A percentile compares a stretch with the other conserved stretches of the same genome.
phyloP scores from a whole-genome alignment of 1,140 invertebrate genomes.

The Diorhabda sublineata region DNA sequence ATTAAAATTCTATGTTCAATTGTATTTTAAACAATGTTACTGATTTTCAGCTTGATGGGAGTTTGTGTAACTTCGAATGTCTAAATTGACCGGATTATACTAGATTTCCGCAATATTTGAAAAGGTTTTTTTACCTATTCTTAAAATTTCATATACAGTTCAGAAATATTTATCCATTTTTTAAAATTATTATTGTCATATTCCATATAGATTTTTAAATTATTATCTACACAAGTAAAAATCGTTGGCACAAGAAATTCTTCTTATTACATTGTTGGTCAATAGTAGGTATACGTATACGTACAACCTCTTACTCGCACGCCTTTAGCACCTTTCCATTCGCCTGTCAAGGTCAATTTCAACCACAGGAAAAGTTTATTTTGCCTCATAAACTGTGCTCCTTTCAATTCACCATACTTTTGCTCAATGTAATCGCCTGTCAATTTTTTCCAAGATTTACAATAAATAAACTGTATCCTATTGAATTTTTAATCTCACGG shows the following conservation, averaged over 20 bases:
- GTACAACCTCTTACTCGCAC: too few relatives aligned
- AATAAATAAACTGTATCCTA: slow-evolving; percentile 22
- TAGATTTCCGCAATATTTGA: slow-evolving; percentile 7
- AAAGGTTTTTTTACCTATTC: slow-evolving; percentile 23
- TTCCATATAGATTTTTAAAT: slow-evolving; percentile 25
- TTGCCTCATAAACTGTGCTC: slow-evolving; percentile 12
- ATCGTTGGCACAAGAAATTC: too few relatives aligned
- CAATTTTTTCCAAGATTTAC: slow-evolving; percentile 20
- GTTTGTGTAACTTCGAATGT: too few relatives aligned
- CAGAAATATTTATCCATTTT: slow-evolving; percentile 22
- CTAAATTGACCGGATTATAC: too few relatives aligned
- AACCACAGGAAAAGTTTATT: slow-evolving; percentile 24
- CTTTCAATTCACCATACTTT: slow-evolving; percentile 7
- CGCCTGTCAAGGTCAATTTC: slow-evolving; percentile 19
- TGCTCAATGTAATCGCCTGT: slow-evolving; percentile 16
- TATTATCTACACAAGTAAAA: slow-evolving; percentile 4
- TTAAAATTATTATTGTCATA: slow-evolving; percentile 20
- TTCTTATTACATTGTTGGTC: too few relatives aligned
- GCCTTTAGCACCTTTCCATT: too few relatives aligned
- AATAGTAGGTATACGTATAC: too few relatives aligned
- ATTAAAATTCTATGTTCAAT: too few relatives aligned
- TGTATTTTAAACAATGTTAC: too few relatives aligned
- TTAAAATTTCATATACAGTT: slow-evolving; percentile 23
- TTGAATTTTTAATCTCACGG: slow-evolving; percentile 20
- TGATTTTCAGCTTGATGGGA: too few relatives aligned